phyloP scores from a whole-genome alignment of 2,113 vertebrate species.

The Eudorcas thomsonii region DNA sequence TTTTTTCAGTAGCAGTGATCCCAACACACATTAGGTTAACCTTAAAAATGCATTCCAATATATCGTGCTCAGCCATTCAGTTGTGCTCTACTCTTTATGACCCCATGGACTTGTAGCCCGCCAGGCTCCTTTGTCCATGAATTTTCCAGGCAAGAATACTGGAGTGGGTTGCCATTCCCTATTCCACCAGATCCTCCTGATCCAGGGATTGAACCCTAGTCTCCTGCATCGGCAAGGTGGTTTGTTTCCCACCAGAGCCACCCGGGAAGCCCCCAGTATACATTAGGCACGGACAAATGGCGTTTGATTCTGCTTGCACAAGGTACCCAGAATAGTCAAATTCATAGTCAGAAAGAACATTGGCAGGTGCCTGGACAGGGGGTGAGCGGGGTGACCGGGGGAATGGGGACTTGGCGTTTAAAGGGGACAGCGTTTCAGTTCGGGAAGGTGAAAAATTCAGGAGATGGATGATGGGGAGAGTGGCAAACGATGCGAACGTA shows the following conservation, averaged over 20 bases:
- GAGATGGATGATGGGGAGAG: neutral
- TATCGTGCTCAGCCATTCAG: neutral
- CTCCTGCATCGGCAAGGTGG: neutral
- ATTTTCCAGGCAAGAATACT: neutral
- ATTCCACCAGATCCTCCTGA: neutral
- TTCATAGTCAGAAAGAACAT: neutral
- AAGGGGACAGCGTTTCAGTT: neutral
- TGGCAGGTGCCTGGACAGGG: neutral
- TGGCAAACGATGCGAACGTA: accelerated
- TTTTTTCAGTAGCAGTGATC: neutral
- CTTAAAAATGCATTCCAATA: neutral
- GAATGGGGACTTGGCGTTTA: neutral
- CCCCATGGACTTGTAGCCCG: neutral
- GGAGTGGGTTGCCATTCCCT: neutral
- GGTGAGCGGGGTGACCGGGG: accelerated
- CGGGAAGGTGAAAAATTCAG: neutral
- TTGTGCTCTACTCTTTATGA: neutral
- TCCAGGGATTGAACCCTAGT: neutral
- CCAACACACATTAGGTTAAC: neutral
- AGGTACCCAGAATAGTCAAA: neutral
- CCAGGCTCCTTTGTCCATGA: neutral
- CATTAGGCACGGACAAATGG: neutral
- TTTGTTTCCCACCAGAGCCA: neutral
- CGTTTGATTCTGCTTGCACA: neutral
- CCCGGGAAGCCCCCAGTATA: neutral